These are phyloP conservation scores for Macrobrachium rosenbergii DNA, from an alignment of 1,140 invertebrate genomes.

Conservation along the genomic window DNA sequence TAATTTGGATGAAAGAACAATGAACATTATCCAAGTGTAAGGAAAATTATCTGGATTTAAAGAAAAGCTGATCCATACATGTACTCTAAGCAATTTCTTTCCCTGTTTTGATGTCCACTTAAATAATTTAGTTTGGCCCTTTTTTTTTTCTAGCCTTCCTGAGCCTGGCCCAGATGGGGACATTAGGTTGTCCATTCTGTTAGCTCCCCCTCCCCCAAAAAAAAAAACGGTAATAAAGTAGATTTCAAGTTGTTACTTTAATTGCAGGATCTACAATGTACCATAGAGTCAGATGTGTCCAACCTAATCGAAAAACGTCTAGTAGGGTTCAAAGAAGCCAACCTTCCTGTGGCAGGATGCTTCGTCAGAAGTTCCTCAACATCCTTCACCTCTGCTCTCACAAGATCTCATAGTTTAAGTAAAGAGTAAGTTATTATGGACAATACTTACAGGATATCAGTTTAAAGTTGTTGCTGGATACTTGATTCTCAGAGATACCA, in stretches of 20 bases:
- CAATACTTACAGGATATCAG: not conserved
- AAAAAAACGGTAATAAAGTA: too few relatives aligned
- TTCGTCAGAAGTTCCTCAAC: not conserved
- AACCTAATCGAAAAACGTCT: not conserved
- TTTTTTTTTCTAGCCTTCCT: too few relatives aligned
- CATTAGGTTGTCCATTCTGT: too few relatives aligned
- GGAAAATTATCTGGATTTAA: too few relatives aligned
- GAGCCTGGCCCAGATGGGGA: too few relatives aligned
- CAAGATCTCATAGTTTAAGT: constrained; percentile 3
- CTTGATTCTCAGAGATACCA: not conserved
- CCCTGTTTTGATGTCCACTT: too few relatives aligned
- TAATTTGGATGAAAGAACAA: too few relatives aligned
- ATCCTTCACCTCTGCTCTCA: constrained; percentile 35
- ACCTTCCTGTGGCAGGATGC: constrained; percentile 28
- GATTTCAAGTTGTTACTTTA: not conserved
- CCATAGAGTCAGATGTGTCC: not conserved
- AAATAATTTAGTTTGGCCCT: too few relatives aligned
- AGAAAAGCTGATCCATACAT: too few relatives aligned
- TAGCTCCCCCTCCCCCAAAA: too few relatives aligned
- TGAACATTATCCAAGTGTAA: too few relatives aligned
- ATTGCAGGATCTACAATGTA: constrained; percentile 20
- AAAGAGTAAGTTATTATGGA: constrained; percentile 24
- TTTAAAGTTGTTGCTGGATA: not conserved
- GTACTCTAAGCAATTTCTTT: too few relatives aligned
- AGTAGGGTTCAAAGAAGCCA: constrained; percentile 5